Base-by-base conservation (phyloP, 2,888 invertebrate species). In the Amphipoea oculea region DNA sequence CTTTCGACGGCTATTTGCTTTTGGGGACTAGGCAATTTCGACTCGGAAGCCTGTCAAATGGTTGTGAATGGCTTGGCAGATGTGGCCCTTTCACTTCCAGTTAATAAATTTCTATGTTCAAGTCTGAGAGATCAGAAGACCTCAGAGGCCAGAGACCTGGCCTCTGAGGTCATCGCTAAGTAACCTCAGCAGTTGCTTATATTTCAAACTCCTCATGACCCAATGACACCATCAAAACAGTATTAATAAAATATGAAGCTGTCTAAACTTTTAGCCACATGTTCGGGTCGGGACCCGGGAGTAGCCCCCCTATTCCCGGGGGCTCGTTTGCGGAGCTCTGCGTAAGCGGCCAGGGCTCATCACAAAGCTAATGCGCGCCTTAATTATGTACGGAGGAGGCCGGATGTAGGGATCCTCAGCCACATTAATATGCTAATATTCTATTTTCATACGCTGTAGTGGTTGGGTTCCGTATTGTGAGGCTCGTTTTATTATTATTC, bases 351-450 rank as follows among this genome's bases (percentile, higher is more conserved):
- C 71, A 62, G 65, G 74, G 78, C 83, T 84, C 88, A 81, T 86
- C 83, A 85, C 83, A 85, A 85, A 86, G 87, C 89, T 91, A 91
- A 91, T 90, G 88, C 88, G 85, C 83, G 86, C 83, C 86, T 92
- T 90, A 92, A 92, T 92, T 91, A 92, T 92, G 91, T 91, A 92
- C 90, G 80, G 78, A 73, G 85, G 73, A 75, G 79, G 67, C 84
- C 85, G 89, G 92, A 90, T 89, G 89, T 84, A 88, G 83, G 83
- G 82, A 82, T 76, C 87, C 87, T 76, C 72, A 14, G 82, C 72
- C 79, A 69, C 89, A 92, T 92, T 92, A 91, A 91, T 89, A 91
- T 91, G 89, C 85, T 91, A 92, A 92, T 91, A 92, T 89, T 90
- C 88, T 91, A 90, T 91, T 90, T 91, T 88, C 89, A 89, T 88